Base-by-base conservation (phyloP, 2,888 invertebrate genomes). In the Ennomos quercinarius region DNA sequence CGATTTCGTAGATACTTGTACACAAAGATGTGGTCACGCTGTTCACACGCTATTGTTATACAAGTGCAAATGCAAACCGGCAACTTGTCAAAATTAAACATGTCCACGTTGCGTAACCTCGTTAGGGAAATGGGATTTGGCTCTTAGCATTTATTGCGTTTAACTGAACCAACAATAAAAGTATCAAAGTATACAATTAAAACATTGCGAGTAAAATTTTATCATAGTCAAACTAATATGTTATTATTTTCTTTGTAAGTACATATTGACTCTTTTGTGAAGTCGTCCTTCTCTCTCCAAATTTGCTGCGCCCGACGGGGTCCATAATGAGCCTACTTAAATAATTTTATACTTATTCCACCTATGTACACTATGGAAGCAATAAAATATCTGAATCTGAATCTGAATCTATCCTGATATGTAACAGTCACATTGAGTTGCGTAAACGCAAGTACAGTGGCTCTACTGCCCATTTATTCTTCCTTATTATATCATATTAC, bases 1-100 rank as follows among this genome's bases (percentile, higher is more conserved):
- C 84, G 77, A 78, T 83, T 83, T 77, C 72, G 72, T 74, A 67
- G 71, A 71, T 74, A 73, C 71, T 72, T 74, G 76, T 73, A 74
- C 76, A 80, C 79, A 81, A 81, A 78, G 81, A 80, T 80, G 77
- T 80, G 78, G 81, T 73, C 81, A 79, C 68, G 74, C 70, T 76
- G 77, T 84, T 87, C 86, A 80, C 85, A 86, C 84, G 84, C 77
- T 76, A 82, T 83, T 83, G 81, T 81, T 78, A 74, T 74, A 71
- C 73, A 72, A 76, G 74, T 73, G 72, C 76, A 76, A 74, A 74
- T 73, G 72, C 76, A 76, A 74, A 74, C 73, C 68, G 68, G 63
- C 66, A 65, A 65, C 61, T 64, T 73, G 68, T 71, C 76, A 73
- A 70, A 80, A 81, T 78, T 76, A 73, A 74, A 75, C 73, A 69